A percentile compares a stretch with the other conserved stretches of the same genome.
Evolutionary conservation across 2,113 vertebrate species (phyloP).

Genomic region (Plectropomus leopardus): DNA sequence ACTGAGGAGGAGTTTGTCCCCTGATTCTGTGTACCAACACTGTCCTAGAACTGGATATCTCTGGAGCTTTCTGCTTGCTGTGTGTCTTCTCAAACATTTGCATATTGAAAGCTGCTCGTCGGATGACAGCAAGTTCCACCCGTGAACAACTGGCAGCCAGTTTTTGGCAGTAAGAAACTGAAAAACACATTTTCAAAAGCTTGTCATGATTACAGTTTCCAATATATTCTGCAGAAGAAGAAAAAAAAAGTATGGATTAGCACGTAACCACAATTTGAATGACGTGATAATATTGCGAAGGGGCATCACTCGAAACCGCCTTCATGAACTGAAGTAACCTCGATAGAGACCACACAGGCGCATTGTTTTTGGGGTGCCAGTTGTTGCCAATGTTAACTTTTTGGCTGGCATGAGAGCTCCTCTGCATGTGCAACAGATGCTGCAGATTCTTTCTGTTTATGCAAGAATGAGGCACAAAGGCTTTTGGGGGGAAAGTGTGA

Average conservation of each 20-base stretch:
- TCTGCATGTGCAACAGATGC: slow-evolving; percentile 45
- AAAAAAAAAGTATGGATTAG: neutral
- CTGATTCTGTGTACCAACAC: neutral
- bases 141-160: slow-evolving; percentile 26
- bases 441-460: slow-evolving; percentile 57
- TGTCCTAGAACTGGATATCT: slow-evolving; percentile 47
- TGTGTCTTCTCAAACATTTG: slow-evolving; percentile 23
- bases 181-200: slow-evolving; percentile 41
- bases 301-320: slow-evolving; percentile 7
- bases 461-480: slow-evolving; percentile 43
- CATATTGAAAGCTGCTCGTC: slow-evolving; percentile 35
- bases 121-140: slow-evolving; percentile 40
- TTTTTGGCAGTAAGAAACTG: slow-evolving; percentile 1
- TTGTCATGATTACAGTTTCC: slow-evolving; percentile 11
- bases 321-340: slow-evolving; percentile 35
- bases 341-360: slow-evolving; percentile 59
- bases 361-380: slow-evolving; percentile 10
- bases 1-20: slow-evolving; percentile 19
- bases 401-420: slow-evolving; percentile 39
- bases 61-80: slow-evolving; percentile 8
- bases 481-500: slow-evolving; percentile 36
- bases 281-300: neutral
- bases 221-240: slow-evolving; percentile 7
- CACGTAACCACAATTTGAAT: slow-evolving; percentile 10
- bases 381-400: slow-evolving; percentile 60